Percentiles rank a stretch among this genome's conserved stretches.
Conservation (phyloP, 2,888 invertebrate species). For the Macrophya alboannulata region DNA sequence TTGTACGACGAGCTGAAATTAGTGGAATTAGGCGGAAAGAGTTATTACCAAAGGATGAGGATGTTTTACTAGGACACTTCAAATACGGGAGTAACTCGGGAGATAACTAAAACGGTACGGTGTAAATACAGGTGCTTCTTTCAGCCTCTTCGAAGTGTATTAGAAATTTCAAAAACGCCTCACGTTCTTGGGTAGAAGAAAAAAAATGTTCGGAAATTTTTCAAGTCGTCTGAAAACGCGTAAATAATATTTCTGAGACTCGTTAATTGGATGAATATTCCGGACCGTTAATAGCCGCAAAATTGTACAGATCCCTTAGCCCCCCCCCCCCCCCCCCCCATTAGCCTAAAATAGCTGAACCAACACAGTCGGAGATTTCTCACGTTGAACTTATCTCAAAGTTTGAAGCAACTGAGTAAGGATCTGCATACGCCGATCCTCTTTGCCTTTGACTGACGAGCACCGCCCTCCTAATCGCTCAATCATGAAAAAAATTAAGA, state of each 20-base stretch:
- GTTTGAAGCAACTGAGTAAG: slow-evolving; percentile 25
- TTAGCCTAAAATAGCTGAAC: slow-evolving; percentile 28
- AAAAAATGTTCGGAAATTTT: background rate
- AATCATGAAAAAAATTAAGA: slow-evolving; percentile 74
- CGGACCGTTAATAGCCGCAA: background rate
- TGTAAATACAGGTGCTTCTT: slow-evolving; percentile 69
- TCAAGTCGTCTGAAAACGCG: background rate
- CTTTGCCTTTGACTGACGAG: slow-evolving; percentile 71
- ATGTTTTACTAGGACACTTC: slow-evolving; percentile 71
- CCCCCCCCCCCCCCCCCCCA: slow-evolving; percentile 30
- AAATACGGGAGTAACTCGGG: slow-evolving; percentile 61
- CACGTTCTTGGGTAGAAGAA: background rate
- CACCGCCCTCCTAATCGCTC: slow-evolving; percentile 75
- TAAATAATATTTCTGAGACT: background rate
- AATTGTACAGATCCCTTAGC: background rate
- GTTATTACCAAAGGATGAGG: slow-evolving; percentile 64
- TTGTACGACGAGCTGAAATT: slow-evolving; percentile 78
- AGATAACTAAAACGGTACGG: slow-evolving; percentile 65
- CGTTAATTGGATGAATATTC: slow-evolving; percentile 11
- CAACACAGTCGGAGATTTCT: slow-evolving; percentile 55
- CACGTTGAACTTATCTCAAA: slow-evolving; percentile 51
- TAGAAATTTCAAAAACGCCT: background rate
- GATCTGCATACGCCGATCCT: slow-evolving; percentile 69
- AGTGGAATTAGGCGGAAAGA: slow-evolving; percentile 69
- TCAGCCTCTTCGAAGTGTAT: too few relatives aligned